Percentiles rank a stretch among this genome's conserved stretches.
Evolutionary conservation across 2,797 vertebrate genomes (phyloP).

Genomic region (Manis javanica): DNA sequence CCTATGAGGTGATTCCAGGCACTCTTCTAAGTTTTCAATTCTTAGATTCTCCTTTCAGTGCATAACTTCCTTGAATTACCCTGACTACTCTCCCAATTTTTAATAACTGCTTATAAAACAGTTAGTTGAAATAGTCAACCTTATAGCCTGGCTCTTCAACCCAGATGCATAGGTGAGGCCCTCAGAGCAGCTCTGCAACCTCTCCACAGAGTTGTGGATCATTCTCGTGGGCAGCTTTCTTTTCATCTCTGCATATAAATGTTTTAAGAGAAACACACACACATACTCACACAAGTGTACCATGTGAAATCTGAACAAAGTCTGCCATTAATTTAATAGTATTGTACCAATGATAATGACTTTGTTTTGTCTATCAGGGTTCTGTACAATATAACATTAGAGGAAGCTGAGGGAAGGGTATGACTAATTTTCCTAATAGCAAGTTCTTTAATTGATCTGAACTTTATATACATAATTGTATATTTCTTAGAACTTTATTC

Average conservation of each 20-base stretch:
- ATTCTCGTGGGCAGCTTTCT: not conserved
- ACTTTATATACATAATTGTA: not conserved
- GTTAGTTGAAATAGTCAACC: not conserved
- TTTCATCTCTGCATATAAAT: not conserved
- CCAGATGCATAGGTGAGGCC: not conserved
- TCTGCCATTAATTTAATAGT: not conserved
- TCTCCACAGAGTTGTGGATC: not conserved
- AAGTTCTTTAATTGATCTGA: not conserved
- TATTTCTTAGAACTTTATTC: not conserved
- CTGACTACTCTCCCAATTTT: not conserved
- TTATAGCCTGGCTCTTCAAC: not conserved
- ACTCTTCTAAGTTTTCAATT: not conserved
- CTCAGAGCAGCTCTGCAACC: not conserved
- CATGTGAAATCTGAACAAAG: not conserved
- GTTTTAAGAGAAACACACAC: not conserved
- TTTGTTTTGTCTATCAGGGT: not conserved
- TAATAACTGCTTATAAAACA: not conserved
- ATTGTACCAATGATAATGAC: not conserved
- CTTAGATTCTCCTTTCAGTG: not conserved
- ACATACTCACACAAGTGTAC: not conserved
- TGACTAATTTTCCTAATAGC: not conserved
- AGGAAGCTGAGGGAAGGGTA: not conserved
- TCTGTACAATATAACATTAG: not conserved
- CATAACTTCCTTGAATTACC: not conserved
- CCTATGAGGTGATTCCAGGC: not conserved